phyloP scores from a whole-genome alignment of 2,888 invertebrate genomes.

The Diarsia rubi region DNA sequence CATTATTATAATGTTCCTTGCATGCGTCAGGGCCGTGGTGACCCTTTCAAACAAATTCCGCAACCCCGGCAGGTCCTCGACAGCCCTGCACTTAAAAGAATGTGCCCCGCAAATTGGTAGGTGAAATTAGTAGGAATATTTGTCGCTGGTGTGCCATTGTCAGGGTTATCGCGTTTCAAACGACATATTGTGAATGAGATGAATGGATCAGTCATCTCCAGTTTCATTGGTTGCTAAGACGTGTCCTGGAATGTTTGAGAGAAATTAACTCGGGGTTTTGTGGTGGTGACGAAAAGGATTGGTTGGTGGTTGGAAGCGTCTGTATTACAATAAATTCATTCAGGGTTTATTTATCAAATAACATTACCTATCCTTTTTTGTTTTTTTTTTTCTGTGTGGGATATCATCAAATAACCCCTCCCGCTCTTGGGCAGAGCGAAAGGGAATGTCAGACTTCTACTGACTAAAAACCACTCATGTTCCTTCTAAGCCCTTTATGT shows the following conservation, averaged over 20 bases:
- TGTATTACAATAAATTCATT: background rate
- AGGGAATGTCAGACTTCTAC: too few species aligned
- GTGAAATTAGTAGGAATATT: constrained; percentile 84
- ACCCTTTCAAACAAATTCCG: too few species aligned
- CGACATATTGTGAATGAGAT: constrained; percentile 53
- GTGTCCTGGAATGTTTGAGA: constrained; percentile 51
- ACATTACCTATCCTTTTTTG: background rate
- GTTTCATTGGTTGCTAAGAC: constrained; percentile 58
- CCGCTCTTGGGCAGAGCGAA: too few species aligned
- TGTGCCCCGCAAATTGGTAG: constrained; percentile 84
- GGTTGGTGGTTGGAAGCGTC: background rate
- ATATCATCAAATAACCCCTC: too few species aligned
- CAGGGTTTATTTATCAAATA: background rate
- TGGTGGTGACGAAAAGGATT: background rate
- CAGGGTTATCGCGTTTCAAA: constrained; percentile 78
- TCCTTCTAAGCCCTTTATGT: too few species aligned
- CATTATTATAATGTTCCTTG: too few species aligned
- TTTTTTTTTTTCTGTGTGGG: too few species aligned
- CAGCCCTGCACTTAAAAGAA: constrained; percentile 68
- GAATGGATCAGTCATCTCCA: constrained; percentile 62
- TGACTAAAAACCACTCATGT: too few species aligned
- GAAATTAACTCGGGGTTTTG: constrained; percentile 54
- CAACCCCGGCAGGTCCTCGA: too few species aligned
- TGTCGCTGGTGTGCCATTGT: constrained; percentile 69
- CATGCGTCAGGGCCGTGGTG: too few species aligned